These are phyloP conservation scores for Dasypolia templi DNA, from an alignment of 2,888 invertebrate genomes.

Conservation along the genomic window DNA sequence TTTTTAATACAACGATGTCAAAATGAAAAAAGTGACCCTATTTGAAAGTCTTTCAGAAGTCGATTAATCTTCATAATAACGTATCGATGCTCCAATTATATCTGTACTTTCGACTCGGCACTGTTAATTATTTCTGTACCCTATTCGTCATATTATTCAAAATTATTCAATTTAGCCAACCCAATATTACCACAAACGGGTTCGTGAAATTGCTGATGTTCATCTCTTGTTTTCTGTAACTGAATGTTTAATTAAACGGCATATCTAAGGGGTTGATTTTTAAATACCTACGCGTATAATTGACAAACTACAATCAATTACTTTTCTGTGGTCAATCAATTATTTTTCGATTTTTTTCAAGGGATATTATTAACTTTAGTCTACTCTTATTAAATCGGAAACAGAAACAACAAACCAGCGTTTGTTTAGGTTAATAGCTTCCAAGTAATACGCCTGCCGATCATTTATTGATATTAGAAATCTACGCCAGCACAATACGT, in stretches of 20 bases:
- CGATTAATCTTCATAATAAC: slow-evolving; percentile 36
- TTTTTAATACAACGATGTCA: background rate
- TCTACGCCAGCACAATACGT: slow-evolving; percentile 65
- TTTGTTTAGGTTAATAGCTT: slow-evolving; percentile 54
- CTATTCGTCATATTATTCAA: slow-evolving; percentile 33
- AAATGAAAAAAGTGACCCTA: slow-evolving; percentile 19
- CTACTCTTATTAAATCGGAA: slow-evolving; percentile 23
- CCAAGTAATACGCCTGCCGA: slow-evolving; percentile 54
- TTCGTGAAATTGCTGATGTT: slow-evolving; percentile 38
- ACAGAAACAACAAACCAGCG: slow-evolving; percentile 33
- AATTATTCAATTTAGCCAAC: slow-evolving; percentile 49
- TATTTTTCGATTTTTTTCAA: background rate
- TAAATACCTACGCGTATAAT: slow-evolving; percentile 13
- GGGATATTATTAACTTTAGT: background rate
- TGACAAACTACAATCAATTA: slow-evolving; percentile 20
- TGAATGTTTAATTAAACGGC: slow-evolving; percentile 31
- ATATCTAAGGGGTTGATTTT: slow-evolving; percentile 20
- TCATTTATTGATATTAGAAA: slow-evolving; percentile 68
- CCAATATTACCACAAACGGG: slow-evolving; percentile 30
- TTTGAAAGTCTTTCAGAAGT: slow-evolving; percentile 17
- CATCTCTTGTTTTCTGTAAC: slow-evolving; percentile 16
- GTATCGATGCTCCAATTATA: slow-evolving; percentile 32
- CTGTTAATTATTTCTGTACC: slow-evolving; percentile 24
- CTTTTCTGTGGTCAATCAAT: slow-evolving; percentile 7
- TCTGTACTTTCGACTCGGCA: slow-evolving; percentile 28